Evolutionary conservation across 2,113 vertebrate species (phyloP), one percentile per base, ranked within the genome.

Genomic region (human (Homo sapiens)): DNA sequence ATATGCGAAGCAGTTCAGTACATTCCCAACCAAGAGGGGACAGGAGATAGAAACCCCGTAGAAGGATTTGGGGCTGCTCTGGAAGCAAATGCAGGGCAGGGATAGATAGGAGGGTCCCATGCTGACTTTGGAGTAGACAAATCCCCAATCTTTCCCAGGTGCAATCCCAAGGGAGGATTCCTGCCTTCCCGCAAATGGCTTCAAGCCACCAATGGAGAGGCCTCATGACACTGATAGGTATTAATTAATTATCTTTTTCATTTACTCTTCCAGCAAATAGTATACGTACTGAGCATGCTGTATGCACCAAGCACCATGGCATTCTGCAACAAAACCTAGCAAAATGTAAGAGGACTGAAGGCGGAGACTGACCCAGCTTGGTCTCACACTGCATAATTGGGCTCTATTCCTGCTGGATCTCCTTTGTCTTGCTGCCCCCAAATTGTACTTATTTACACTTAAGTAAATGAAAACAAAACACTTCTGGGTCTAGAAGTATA

Each of bases 301-400:
- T 14, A 13, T 6, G 45, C 57, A 48, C 7, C 7, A 8, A 18
- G 25, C 12, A 17, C 25, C n/a, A 35, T 3, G 35, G 59, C 3
- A 10, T n/a, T 66, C 8, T 45, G n/a, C 14, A 16, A n/a, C 48
- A 68, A 59, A 45, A 68, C 40, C 27, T 1, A 43, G 52, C 90
- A 48, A 30, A 57, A 70, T 5, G 2, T 20, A 18, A 50, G 68
- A 5, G 3, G 30, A 1, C 17, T 14, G 25, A 6, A n/a, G 45
- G 22, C 30, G 6, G 45, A 17, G 61, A 59, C 32, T 13, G 13
- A 3, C 7, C 20, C n/a, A 3, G 4, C 40, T 25, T 48, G 16
- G 3, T 30, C 43, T 14, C 10, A 16, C 2, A 35, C 3, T 1
- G 3, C 1, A 25, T 13, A 1, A 7, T 32, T 30, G 14, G 23